Percentiles rank a stretch among this genome's conserved stretches.
These are phyloP conservation scores for Furnarius figulus DNA, from an alignment of 2,113 vertebrate species.

Conservation along the genomic window DNA sequence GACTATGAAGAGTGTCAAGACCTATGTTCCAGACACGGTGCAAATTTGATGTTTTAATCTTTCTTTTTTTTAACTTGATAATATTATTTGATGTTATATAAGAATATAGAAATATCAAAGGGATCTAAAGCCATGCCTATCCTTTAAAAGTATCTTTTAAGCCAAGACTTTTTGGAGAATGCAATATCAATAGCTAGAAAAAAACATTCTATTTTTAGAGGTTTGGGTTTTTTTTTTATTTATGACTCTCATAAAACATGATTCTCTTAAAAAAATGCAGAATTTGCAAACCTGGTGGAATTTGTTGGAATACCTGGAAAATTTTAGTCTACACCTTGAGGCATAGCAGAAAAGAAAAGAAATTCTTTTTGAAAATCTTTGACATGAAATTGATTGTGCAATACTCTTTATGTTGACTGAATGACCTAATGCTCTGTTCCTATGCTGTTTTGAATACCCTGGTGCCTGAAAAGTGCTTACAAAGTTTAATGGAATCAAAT, in stretches of 20 bases:
- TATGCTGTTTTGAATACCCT: not conserved
- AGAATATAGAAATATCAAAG: not conserved
- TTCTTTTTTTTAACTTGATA: not conserved
- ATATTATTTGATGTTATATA: not conserved
- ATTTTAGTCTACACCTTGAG: not conserved
- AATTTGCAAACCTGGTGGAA: not conserved
- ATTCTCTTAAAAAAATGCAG: not conserved
- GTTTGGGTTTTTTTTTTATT: not conserved
- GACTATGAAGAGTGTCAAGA: not conserved
- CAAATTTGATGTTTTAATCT: not conserved
- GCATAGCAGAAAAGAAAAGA: not conserved
- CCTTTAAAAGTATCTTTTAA: not conserved
- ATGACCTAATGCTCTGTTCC: not conserved
- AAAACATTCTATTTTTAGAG: not conserved
- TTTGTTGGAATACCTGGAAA: not conserved
- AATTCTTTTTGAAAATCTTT: not conserved
- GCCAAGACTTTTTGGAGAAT: not conserved
- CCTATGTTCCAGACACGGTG: not conserved
- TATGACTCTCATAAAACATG: not conserved
- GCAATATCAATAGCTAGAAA: not conserved
- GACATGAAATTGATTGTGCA: not conserved
- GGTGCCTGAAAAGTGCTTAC: not conserved
- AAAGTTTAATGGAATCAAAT: not conserved
- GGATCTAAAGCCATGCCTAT: not conserved
- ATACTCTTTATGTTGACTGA: not conserved